Percentiles rank a stretch among this genome's conserved stretches.
phyloP scores from a whole-genome alignment of 2,888 invertebrate species.

The Phengaris arion region DNA sequence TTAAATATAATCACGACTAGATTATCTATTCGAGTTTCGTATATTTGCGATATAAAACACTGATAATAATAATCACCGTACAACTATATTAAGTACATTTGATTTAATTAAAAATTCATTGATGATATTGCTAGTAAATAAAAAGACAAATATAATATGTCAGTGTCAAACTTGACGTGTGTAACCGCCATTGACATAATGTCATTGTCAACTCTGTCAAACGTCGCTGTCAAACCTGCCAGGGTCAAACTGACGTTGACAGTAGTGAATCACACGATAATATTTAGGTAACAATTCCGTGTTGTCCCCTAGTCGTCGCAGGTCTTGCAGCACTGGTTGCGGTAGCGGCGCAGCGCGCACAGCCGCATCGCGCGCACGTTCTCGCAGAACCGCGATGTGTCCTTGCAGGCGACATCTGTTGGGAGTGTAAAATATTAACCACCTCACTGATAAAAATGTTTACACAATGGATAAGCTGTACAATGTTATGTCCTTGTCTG shows the following conservation, averaged over 20 bases:
- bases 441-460: too few relatives aligned
- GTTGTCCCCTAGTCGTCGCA: conserved; percentile 72
- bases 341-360: conserved; percentile 90
- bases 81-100: conserved; percentile 10
- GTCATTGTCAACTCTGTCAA: not conserved
- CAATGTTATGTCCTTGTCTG: too few relatives aligned
- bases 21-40: not conserved
- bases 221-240: not conserved
- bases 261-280: conserved; percentile 12
- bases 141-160: not conserved
- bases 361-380: conserved; percentile 93
- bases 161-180: not conserved
- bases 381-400: conserved; percentile 90
- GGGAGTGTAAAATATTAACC: conserved; percentile 36
- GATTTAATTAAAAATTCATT: not conserved
- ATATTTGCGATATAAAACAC: not conserved
- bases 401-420: conserved; percentile 86
- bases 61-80: conserved; percentile 9
- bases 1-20: conserved; percentile 8
- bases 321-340: conserved; percentile 92
- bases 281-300: conserved; percentile 29
- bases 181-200: not conserved
- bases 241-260: conserved; percentile 8
- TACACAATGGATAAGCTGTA: too few relatives aligned
- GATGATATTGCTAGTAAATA: not conserved